Evolutionary conservation across 1,140 invertebrate genomes (phyloP).

Genomic region (Apis cerana): DNA sequence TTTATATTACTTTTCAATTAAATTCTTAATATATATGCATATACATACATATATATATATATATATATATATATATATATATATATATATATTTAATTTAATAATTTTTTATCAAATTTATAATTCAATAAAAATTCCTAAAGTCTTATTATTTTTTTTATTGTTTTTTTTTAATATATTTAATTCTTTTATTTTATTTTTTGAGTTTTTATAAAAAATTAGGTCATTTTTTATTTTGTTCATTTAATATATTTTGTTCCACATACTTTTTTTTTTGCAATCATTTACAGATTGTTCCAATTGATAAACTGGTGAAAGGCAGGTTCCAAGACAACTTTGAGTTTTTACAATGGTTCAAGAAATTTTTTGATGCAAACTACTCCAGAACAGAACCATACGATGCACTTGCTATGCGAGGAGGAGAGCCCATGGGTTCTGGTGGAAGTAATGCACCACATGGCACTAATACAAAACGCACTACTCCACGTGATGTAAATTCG

Average conservation of each 20-base stretch:
- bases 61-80: neutral
- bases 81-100: neutral
- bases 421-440: slow-evolving; percentile 89
- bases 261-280: slow-evolving; percentile 75
- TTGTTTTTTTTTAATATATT: neutral
- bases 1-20: neutral
- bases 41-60: neutral
- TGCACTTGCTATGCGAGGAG: slow-evolving; percentile 91
- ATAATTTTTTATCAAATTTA: neutral
- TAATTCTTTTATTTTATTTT: neutral
- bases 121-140: neutral
- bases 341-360: slow-evolving; percentile 99
- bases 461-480: slow-evolving; percentile 75
- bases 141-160: neutral
- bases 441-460: slow-evolving; percentile 83
- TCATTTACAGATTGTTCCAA: slow-evolving; percentile 89
- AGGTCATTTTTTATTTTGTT: slow-evolving; percentile 13
- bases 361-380: slow-evolving; percentile 99
- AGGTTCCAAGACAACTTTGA: slow-evolving; percentile 99
- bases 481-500: slow-evolving; percentile 72
- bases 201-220: neutral
- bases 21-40: no score
- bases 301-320: slow-evolving; percentile 95
- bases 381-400: slow-evolving; percentile 93
- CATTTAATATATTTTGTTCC: slow-evolving; percentile 75